phyloP scores from a whole-genome alignment of 1,140 invertebrate species.

The Zaprionus camerounensis region DNA sequence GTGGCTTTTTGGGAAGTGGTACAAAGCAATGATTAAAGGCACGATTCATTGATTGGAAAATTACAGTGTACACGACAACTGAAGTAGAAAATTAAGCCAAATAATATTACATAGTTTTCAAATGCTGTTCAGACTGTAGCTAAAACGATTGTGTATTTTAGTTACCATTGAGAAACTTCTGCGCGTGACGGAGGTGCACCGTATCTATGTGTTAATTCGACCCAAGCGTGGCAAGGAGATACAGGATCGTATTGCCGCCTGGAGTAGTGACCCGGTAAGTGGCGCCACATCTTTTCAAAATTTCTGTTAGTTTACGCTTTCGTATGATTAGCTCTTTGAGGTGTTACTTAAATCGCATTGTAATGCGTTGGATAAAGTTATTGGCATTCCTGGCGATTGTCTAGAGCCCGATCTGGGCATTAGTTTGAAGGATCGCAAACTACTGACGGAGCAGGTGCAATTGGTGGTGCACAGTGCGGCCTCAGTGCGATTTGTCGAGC shows the following conservation, averaged over 20 bases:
- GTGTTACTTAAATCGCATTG: constrained; percentile 36
- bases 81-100: no score
- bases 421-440: constrained; percentile 85
- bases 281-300: not conserved
- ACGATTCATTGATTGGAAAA: no score
- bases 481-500: constrained; percentile 92
- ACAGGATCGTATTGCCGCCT: constrained; percentile 87
- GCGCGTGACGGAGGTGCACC: constrained; percentile 88
- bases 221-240: constrained; percentile 90
- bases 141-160: constrained; percentile 45
- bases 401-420: constrained; percentile 88
- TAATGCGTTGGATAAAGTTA: constrained; percentile 40
- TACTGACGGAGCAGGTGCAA: constrained; percentile 84
- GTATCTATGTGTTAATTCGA: constrained; percentile 91
- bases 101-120: no score
- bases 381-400: constrained; percentile 86
- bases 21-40: no score
- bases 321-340: constrained; percentile 38
- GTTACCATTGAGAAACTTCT: constrained; percentile 92
- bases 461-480: constrained; percentile 94
- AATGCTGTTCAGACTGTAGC: no score
- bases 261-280: constrained; percentile 77
- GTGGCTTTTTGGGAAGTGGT: no score
- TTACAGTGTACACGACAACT: no score
- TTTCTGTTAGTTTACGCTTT: not conserved